A percentile compares a stretch with the other conserved stretches of the same genome.
Evolutionary conservation across 2,888 invertebrate species (phyloP).

Genomic region (Drosophila emarginata): DNA sequence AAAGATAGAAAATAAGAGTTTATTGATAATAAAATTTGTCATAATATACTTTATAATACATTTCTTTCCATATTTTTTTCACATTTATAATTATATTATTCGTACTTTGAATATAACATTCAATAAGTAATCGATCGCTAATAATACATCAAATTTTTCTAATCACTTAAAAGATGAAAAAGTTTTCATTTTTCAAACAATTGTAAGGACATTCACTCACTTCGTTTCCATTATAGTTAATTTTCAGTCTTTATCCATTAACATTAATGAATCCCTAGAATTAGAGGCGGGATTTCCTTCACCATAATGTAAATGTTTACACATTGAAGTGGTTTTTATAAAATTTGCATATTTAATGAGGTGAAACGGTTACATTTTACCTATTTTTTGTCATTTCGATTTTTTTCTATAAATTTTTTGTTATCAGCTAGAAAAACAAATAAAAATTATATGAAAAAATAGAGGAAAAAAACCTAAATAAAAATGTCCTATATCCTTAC

Average conservation of each 20-base stretch:
- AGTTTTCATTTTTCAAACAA: background rate
- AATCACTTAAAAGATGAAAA: background rate
- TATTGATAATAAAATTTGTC: too few relatives aligned
- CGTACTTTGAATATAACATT: background rate
- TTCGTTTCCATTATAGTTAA: background rate
- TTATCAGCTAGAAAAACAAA: constrained; percentile 71
- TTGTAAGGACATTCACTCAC: background rate
- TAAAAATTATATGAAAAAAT: constrained; percentile 75
- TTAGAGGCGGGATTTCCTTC: background rate
- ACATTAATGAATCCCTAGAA: constrained; percentile 34
- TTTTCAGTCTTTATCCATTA: constrained; percentile 8
- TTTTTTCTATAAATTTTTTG: constrained; percentile 32
- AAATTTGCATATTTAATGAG: constrained; percentile 74
- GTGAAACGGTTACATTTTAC: constrained; percentile 39
- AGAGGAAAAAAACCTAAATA: constrained; percentile 42
- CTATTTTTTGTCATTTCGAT: constrained; percentile 8
- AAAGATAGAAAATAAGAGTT: too few relatives aligned
- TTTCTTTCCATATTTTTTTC: too few relatives aligned
- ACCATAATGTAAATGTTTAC: constrained; percentile 62
- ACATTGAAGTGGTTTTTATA: constrained; percentile 73
- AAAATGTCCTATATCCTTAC: background rate
- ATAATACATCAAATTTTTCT: background rate
- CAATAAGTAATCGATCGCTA: background rate
- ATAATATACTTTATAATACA: too few relatives aligned
- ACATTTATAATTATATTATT: too few relatives aligned